These are phyloP conservation scores for Hyles vespertilio DNA, from an alignment of 1,140 invertebrate species.

Conservation along the genomic window DNA sequence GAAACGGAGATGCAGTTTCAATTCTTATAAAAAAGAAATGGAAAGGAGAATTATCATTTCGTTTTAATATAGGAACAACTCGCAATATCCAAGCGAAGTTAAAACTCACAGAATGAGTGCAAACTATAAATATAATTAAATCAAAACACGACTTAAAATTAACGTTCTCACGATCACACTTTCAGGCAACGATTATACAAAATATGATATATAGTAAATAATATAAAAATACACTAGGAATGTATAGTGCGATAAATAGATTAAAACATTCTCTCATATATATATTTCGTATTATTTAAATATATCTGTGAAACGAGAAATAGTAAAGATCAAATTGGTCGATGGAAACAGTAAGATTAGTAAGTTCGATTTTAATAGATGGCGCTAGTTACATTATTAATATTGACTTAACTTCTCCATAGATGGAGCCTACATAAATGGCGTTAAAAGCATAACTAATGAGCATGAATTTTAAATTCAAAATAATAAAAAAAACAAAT, in stretches of 20 bases:
- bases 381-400: not conserved
- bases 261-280: slow-evolving; percentile 7
- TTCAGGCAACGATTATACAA: slow-evolving; percentile 2
- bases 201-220: slow-evolving; percentile 24
- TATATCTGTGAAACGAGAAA: not conserved
- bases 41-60: too few relatives aligned
- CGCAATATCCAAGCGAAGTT: too few relatives aligned
- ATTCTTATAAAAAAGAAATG: too few relatives aligned
- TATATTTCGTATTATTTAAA: slow-evolving; percentile 3
- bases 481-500: too few relatives aligned
- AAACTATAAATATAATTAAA: too few relatives aligned
- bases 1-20: too few relatives aligned
- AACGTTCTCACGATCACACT: not conserved
- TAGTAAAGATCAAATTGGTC: slow-evolving; percentile 1
- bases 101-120: too few relatives aligned
- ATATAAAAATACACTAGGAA: slow-evolving; percentile 43
- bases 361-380: slow-evolving; percentile 2
- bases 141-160: not conserved
- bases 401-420: too few relatives aligned
- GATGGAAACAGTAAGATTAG: not conserved
- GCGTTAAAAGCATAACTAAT: too few relatives aligned
- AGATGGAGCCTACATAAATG: too few relatives aligned
- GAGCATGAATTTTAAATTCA: too few relatives aligned
- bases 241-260: slow-evolving; percentile 35
- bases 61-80: too few relatives aligned